phyloP scores from a whole-genome alignment of 2,113 vertebrate species.

The Glareola pratincola region DNA sequence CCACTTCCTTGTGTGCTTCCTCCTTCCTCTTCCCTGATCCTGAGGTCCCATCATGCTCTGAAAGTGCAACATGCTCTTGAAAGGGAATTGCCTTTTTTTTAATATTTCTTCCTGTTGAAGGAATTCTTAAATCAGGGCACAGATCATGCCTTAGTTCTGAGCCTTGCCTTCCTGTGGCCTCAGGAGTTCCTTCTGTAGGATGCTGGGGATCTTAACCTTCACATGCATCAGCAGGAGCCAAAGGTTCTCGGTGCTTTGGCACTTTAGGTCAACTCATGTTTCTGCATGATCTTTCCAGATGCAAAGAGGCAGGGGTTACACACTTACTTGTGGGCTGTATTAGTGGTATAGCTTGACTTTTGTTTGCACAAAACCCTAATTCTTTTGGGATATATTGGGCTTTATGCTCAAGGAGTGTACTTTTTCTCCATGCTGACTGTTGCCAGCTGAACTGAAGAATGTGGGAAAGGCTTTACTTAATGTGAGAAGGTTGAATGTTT shows the following conservation, averaged over 20 bases:
- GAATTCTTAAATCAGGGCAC: neutral
- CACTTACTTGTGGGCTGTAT: neutral
- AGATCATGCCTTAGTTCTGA: neutral
- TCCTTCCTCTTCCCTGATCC: neutral
- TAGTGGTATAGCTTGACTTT: neutral
- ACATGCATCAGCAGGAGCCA: fast-evolving
- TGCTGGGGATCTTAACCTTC: neutral
- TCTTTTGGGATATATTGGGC: neutral
- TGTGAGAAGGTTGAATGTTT: conserved; percentile 39
- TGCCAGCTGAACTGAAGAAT: neutral
- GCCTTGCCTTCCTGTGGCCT: fast-evolving
- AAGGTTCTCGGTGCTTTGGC: neutral
- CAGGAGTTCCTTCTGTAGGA: neutral
- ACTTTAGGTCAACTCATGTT: neutral
- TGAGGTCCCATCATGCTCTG: neutral
- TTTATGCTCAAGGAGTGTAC: neutral
- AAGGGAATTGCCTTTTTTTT: neutral
- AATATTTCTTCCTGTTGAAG: neutral
- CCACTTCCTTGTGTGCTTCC: neutral
- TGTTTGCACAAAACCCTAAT: neutral
- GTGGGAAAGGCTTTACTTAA: neutral
- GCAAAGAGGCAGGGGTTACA: neutral
- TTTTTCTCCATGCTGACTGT: neutral
- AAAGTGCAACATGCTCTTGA: neutral
- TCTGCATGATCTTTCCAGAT: neutral